Evolutionary conservation across 2,888 invertebrate genomes (phyloP).

Genomic region (Anthoptus insignis): DNA sequence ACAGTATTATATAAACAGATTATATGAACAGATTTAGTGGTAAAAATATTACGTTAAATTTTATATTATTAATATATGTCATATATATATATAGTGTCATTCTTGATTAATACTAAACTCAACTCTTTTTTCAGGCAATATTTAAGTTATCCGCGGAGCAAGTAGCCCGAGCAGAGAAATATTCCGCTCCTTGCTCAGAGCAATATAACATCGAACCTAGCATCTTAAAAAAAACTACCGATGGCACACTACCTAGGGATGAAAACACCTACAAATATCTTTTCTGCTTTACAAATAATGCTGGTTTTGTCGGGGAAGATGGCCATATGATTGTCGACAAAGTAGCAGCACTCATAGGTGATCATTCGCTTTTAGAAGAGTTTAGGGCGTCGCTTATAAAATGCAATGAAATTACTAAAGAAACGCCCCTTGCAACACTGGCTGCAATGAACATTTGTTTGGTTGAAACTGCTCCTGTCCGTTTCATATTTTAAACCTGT

Average conservation of each 20-base stretch:
- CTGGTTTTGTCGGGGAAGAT: neutral
- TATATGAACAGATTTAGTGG: too few species aligned
- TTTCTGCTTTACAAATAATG: neutral
- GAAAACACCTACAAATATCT: neutral
- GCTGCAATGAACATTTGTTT: neutral
- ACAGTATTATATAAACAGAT: too few species aligned
- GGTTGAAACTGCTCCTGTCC: neutral
- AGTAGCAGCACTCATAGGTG: neutral
- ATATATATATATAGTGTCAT: too few species aligned
- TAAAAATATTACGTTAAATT: too few species aligned
- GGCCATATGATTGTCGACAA: conserved; percentile 2
- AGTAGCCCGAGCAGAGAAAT: neutral
- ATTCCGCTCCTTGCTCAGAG: neutral
- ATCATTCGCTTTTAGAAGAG: conserved; percentile 2
- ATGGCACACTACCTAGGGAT: neutral
- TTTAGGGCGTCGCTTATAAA: neutral
- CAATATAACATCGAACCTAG: neutral
- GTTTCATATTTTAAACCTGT: neutral
- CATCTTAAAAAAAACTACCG: neutral
- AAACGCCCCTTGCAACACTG: neutral
- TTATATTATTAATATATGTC: too few species aligned
- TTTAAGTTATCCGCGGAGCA: neutral
- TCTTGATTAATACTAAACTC: too few species aligned
- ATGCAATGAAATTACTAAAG: conserved; percentile 12
- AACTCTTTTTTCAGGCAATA: neutral